phyloP scores from a whole-genome alignment of 2,888 invertebrate species.

The Gibbula magus region DNA sequence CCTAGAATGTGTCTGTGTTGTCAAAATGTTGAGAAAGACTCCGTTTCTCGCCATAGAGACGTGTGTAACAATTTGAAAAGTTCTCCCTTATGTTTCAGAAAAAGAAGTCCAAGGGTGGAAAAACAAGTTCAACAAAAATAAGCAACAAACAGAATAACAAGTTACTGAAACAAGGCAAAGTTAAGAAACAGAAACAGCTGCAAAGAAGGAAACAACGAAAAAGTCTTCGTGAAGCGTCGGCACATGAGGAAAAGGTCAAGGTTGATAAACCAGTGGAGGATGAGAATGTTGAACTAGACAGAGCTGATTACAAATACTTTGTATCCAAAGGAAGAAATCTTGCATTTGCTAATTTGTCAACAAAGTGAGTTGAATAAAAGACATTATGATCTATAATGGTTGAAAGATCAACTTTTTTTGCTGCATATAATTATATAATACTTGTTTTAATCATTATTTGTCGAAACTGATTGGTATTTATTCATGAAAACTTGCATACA shows the following conservation, averaged over 20 bases:
- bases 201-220: conserved; percentile 15
- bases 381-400: too few relatives aligned
- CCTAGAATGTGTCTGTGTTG: too few relatives aligned
- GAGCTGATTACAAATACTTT: conserved; percentile 58
- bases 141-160: conserved; percentile 57
- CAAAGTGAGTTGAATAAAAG: conserved; percentile 1
- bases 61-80: too few relatives aligned
- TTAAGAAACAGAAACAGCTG: conserved; percentile 30
- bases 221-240: neutral
- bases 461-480: too few relatives aligned
- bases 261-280: conserved; percentile 22
- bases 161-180: conserved; percentile 62
- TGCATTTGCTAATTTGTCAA: conserved; percentile 21
- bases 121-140: conserved; percentile 51
- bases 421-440: too few relatives aligned
- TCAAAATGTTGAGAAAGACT: too few relatives aligned
- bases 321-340: conserved; percentile 35
- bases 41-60: too few relatives aligned
- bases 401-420: too few relatives aligned
- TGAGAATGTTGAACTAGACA: conserved; percentile 49
- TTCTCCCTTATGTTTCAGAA: conserved; percentile 21
- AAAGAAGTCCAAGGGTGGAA: conserved; percentile 37
- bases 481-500: too few relatives aligned
- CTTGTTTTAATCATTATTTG: too few relatives aligned
- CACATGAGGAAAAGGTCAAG: neutral